These are phyloP conservation scores for Sylvilagus floridanus DNA, from an alignment of 2,797 vertebrate genomes.

Conservation along the genomic window DNA sequence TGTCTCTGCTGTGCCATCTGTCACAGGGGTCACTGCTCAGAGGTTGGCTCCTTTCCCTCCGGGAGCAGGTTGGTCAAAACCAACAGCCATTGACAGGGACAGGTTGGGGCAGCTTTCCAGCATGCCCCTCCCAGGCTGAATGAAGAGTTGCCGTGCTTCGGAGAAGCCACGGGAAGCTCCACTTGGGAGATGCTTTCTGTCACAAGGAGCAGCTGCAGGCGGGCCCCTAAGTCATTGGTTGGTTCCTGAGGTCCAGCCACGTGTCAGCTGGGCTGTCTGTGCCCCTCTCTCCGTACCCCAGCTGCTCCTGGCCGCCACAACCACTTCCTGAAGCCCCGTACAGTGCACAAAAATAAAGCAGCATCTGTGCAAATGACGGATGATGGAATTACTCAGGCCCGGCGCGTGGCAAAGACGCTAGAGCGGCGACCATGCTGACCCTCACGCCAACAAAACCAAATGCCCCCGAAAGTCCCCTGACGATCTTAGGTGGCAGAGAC, in stretches of 20 bases:
- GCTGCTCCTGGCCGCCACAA: not conserved
- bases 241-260: not conserved
- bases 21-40: conserved; percentile 79
- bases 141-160: conserved; percentile 15
- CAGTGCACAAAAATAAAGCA: not conserved
- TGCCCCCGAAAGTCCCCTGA: not conserved
- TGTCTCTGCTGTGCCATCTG: conserved; percentile 79
- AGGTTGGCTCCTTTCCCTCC: conserved; percentile 72
- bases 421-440: not conserved
- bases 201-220: conserved; percentile 18
- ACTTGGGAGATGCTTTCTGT: conserved; percentile 4
- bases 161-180: conserved; percentile 31
- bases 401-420: not conserved
- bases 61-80: conserved; percentile 80
- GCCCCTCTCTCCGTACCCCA: not conserved
- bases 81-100: conserved; percentile 67
- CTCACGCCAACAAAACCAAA: conserved; percentile 53
- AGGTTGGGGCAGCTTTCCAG: conserved; percentile 13
- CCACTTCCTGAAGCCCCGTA: not conserved
- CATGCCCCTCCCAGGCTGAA: conserved; percentile 25
- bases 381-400: not conserved
- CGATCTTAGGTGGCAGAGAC: conserved; percentile 2
- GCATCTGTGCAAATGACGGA: not conserved
- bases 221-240: conserved; percentile 28
- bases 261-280: not conserved